phyloP scores from a whole-genome alignment of 2,113 vertebrate species.

The Daboia siamensis region DNA sequence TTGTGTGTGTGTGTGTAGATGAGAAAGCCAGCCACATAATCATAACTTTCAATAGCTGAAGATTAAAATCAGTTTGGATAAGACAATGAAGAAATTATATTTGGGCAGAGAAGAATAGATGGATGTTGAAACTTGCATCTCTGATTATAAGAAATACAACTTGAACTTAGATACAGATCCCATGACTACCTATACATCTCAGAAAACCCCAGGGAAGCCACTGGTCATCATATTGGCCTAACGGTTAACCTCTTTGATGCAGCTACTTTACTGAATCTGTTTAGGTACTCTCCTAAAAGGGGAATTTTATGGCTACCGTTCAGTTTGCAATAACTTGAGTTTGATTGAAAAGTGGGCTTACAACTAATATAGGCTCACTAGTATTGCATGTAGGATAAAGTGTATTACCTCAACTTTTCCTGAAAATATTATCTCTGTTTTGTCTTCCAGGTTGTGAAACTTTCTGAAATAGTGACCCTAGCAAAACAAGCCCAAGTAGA shows the following conservation, averaged over 20 bases:
- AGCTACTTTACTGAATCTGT: not conserved
- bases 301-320: not conserved
- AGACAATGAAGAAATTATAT: not conserved
- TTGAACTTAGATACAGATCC: not conserved
- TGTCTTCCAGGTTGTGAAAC: conserved; percentile 88
- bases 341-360: not conserved
- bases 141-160: not conserved
- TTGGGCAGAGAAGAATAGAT: not conserved
- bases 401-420: not conserved
- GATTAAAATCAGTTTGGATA: not conserved
- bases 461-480: conserved; percentile 93
- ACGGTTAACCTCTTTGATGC: not conserved
- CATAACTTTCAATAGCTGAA: not conserved
- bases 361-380: not conserved
- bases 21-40: not conserved
- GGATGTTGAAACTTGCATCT: not conserved
- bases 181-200: not conserved
- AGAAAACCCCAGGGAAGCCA: not conserved
- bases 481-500: conserved; percentile 95
- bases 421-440: conserved; percentile 8
- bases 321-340: not conserved
- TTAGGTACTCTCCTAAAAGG: not conserved
- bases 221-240: not conserved
- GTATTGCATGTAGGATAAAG: not conserved
- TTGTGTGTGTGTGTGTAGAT: not conserved